These are phyloP conservation scores for Stegana nigrithorax DNA, from an alignment of 2,888 invertebrate species.

Conservation along the genomic window DNA sequence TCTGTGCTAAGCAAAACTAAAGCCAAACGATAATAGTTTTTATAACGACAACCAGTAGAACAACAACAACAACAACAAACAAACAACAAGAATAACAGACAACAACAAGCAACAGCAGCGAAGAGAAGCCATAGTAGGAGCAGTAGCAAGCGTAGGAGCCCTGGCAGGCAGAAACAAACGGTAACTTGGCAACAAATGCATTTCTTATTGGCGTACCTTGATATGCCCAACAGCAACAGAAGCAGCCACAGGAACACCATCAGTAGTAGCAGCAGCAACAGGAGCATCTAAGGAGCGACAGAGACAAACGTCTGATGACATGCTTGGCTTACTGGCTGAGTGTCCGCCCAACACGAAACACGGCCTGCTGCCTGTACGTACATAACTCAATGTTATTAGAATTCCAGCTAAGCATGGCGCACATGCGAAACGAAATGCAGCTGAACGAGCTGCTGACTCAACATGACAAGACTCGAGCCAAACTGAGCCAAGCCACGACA, in stretches of 20 bases:
- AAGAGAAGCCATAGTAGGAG: too few relatives aligned
- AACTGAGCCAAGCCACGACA: too few relatives aligned
- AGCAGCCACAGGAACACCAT: not conserved
- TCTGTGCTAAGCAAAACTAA: slow-evolving; percentile 10
- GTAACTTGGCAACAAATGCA: not conserved
- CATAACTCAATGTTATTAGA: not conserved
- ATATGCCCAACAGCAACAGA: not conserved
- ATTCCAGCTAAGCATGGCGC: slow-evolving; percentile 1
- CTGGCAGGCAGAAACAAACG: too few relatives aligned
- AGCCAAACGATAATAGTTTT: slow-evolving; percentile 13
- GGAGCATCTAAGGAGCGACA: not conserved
- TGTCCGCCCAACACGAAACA: too few relatives aligned
- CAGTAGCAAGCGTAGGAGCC: too few relatives aligned
- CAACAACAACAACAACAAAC: not conserved
- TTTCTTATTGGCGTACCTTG: not conserved
- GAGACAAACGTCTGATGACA: too few relatives aligned
- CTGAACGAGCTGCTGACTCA: too few relatives aligned
- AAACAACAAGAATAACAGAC: too few relatives aligned
- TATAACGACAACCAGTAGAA: not conserved
- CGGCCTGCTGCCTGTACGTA: too few relatives aligned
- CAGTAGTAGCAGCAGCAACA: not conserved
- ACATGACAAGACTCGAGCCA: too few relatives aligned
- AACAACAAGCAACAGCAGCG: not conserved
- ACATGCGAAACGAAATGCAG: slow-evolving; percentile 7
- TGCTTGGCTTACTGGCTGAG: too few relatives aligned